Conservation (phyloP, 1,140 invertebrate species). For the Saxidomus purpurata region DNA sequence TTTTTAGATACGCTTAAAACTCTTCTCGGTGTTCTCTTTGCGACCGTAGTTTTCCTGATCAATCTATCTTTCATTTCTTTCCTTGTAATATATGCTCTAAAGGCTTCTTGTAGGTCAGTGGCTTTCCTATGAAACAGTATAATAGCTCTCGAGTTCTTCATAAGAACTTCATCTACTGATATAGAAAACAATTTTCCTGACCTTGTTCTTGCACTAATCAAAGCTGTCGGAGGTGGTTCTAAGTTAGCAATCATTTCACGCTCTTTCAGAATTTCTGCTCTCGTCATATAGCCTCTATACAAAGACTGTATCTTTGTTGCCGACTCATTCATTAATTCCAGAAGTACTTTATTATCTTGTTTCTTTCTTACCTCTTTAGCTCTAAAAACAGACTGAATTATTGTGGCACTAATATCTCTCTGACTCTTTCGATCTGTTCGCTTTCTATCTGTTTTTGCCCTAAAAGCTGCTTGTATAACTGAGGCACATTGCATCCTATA, state of each 20-base stretch:
- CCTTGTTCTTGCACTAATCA: constrained; percentile 29
- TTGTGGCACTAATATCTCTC: not conserved
- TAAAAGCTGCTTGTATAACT: constrained; percentile 2
- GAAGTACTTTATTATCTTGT: not conserved
- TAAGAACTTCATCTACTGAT: constrained; percentile 42
- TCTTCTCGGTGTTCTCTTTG: constrained; percentile 41
- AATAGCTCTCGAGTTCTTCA: constrained; percentile 49
- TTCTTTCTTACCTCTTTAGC: constrained; percentile 5
- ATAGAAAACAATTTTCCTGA: constrained; percentile 50
- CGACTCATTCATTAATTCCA: constrained; percentile 7
- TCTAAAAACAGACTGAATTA: constrained; percentile 46
- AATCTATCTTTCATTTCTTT: constrained; percentile 42
- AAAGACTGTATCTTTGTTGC: constrained; percentile 54
- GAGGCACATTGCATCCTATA: not conserved
- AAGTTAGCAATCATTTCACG: constrained; percentile 45
- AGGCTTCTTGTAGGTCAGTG: constrained; percentile 47
- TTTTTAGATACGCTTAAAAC: not conserved
- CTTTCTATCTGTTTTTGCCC: not conserved
- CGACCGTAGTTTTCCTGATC: constrained; percentile 10
- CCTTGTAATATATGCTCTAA: constrained; percentile 39
- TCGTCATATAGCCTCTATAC: constrained; percentile 45
- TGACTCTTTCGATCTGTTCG: not conserved
- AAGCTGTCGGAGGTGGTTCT: constrained; percentile 32
- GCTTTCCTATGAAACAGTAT: constrained; percentile 58
- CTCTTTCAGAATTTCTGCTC: constrained; percentile 43